Evolutionary conservation across 1,140 invertebrate species (phyloP).

Genomic region (Drosophila persimilis): DNA sequence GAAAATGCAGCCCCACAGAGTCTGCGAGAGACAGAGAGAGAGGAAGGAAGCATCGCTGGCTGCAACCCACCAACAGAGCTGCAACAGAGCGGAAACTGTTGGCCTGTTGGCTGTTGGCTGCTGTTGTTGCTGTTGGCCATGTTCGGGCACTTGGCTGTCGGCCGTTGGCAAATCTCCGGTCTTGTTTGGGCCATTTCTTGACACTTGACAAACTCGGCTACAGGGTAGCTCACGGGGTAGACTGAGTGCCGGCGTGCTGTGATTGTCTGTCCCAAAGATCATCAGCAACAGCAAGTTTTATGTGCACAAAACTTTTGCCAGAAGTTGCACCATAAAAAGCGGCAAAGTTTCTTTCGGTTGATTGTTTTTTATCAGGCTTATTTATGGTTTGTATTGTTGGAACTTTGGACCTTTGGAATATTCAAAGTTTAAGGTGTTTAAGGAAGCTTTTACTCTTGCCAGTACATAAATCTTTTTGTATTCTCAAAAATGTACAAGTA

Average conservation of each 20-base stretch:
- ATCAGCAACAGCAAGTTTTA: not conserved
- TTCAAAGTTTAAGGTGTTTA: too few species aligned
- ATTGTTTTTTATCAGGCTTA: too few species aligned
- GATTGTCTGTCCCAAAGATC: not conserved
- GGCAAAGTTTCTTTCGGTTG: too few species aligned
- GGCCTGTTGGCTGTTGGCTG: constrained; percentile 24
- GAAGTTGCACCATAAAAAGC: too few species aligned
- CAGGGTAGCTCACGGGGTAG: constrained; percentile 10
- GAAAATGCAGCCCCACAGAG: constrained; percentile 41
- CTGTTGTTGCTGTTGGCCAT: constrained; percentile 26
- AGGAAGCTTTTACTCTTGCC: too few species aligned
- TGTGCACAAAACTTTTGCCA: not conserved
- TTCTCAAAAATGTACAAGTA: too few species aligned
- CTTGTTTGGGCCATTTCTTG: constrained; percentile 35
- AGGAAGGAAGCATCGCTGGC: constrained; percentile 20
- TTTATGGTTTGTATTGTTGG: too few species aligned
- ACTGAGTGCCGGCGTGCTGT: not conserved
- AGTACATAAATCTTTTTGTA: too few species aligned
- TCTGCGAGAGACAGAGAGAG: not conserved
- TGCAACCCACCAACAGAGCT: constrained; percentile 37
- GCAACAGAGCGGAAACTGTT: constrained; percentile 69
- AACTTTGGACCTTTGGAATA: too few species aligned
- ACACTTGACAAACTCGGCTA: constrained; percentile 47
- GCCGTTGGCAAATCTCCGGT: constrained; percentile 27
- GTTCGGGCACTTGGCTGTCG: constrained; percentile 17